A percentile compares a stretch with the other conserved stretches of the same genome.
Evolutionary conservation across 23 tunicate species (phyloP).

Genomic region (Trididemnum nubilum): DNA sequence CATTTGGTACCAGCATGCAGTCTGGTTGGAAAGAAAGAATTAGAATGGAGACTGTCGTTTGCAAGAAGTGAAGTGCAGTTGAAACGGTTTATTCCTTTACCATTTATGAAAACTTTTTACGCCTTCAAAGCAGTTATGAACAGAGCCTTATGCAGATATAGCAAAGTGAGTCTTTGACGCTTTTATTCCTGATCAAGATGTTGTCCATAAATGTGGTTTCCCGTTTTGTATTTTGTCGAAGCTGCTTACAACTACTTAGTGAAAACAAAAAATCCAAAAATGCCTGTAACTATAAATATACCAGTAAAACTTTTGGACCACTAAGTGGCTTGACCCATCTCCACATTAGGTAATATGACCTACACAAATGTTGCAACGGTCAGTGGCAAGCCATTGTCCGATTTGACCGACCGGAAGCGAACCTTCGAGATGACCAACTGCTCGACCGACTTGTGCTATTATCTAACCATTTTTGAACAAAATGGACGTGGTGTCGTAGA

Average conservation of each 20-base stretch:
- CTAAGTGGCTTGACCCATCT: background rate
- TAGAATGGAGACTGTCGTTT: slow-evolving; percentile 96
- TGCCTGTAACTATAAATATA: background rate
- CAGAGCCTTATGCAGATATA: slow-evolving; percentile 85
- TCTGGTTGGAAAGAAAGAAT: slow-evolving; percentile 70
- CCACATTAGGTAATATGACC: background rate
- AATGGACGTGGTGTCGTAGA: too few relatives aligned
- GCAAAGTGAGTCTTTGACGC: slow-evolving; percentile 52
- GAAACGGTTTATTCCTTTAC: slow-evolving; percentile 78
- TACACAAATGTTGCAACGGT: background rate
- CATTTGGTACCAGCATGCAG: slow-evolving; percentile 91
- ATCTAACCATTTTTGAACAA: too few relatives aligned
- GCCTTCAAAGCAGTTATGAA: slow-evolving; percentile 95
- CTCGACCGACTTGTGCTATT: too few relatives aligned
- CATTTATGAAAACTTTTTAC: slow-evolving; percentile 98
- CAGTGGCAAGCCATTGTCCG: too few relatives aligned
- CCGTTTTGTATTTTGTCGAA: background rate
- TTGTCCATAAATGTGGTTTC: background rate
- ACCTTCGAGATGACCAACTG: too few relatives aligned
- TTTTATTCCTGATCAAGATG: too few relatives aligned
- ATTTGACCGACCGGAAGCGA: too few relatives aligned
- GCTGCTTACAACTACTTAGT: background rate
- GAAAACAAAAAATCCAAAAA: background rate
- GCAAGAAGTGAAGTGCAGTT: slow-evolving; percentile 92
- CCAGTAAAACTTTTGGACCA: background rate